These are phyloP conservation scores for Luperina testacea DNA, from an alignment of 2,888 invertebrate genomes.

Conservation along the genomic window DNA sequence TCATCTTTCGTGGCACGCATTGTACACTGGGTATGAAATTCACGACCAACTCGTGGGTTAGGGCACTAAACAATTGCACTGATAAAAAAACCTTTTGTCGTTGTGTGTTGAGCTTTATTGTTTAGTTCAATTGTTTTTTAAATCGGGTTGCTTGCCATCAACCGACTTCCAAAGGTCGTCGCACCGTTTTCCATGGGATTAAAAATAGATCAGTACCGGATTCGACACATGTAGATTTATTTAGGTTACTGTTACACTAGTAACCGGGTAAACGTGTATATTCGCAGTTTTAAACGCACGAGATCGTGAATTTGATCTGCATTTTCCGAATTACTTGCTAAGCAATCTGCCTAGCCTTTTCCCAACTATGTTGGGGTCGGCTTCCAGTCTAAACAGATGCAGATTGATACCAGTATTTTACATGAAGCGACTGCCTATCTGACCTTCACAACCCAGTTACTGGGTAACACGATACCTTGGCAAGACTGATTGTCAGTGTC, in stretches of 20 bases:
- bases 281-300: slow-evolving; percentile 58
- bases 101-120: neutral
- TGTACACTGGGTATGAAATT: neutral
- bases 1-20: too few species aligned
- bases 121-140: slow-evolving; percentile 5
- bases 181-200: slow-evolving; percentile 72
- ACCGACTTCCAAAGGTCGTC: slow-evolving; percentile 70
- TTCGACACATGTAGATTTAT: slow-evolving; percentile 80
- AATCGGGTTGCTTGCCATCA: slow-evolving; percentile 11
- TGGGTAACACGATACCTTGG: neutral
- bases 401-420: neutral
- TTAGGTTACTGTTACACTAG: slow-evolving; percentile 78
- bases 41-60: neutral
- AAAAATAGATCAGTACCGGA: slow-evolving; percentile 77
- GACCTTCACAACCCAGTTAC: neutral
- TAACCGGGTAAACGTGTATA: slow-evolving; percentile 75
- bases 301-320: slow-evolving; percentile 26
- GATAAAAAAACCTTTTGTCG: neutral
- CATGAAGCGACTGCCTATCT: neutral
- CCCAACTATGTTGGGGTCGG: neutral
- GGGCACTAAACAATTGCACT: neutral
- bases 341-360: neutral
- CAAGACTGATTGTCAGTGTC: neutral
- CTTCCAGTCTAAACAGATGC: neutral
- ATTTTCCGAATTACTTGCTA: slow-evolving; percentile 13